Evolutionary conservation across 2,797 vertebrate genomes (phyloP), one percentile per base, ranked within the genome.

Genomic region (Gymnopithys bicolor): DNA sequence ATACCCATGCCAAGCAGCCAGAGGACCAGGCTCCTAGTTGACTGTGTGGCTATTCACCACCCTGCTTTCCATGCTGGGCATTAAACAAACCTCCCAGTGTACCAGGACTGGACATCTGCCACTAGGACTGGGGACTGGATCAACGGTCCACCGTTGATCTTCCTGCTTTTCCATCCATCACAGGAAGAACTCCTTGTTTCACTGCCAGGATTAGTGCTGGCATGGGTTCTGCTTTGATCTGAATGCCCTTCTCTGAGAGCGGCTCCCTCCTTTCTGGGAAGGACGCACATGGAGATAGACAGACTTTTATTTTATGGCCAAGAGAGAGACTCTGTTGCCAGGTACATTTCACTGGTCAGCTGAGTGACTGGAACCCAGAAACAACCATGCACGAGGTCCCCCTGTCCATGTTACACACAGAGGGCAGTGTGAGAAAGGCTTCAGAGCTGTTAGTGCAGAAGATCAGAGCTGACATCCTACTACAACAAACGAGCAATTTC

Each of bases 1-100:
- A 56, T 2, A 12, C 2, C 23, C n/a, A 1, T 0, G 1, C n/a
- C 0, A 3, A 80, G 63, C 32, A 25, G 45, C 32, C 18, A 2
- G 52, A 52, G 52, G 49, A 88, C 33, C 70, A 7, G 64, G 41
- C 58, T 92, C 11, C 25, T 59, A 13, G 37, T 30, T 79, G 71
- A 43, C 76, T 87, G 64, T 43, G 35, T 78, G 59, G n/a, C 68
- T 24, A 21, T 93, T 75, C 48, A 73, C 9, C 64, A 27, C 87
- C 19, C 55, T 12, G 43, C 59, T 45, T 63, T 58, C 78, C 68
- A 7, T 0, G 2, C 19, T 0, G 30, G 62, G 48, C 81, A 37
- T 41, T 21, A 43, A 87, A 93, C 94, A 96, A 39, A 64, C 30
- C 52, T 10, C 32, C 6, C 74, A 82, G 59, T 89, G 71, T 95